phyloP scores from a whole-genome alignment of 2,113 vertebrate species.

The Prolemur simus region DNA sequence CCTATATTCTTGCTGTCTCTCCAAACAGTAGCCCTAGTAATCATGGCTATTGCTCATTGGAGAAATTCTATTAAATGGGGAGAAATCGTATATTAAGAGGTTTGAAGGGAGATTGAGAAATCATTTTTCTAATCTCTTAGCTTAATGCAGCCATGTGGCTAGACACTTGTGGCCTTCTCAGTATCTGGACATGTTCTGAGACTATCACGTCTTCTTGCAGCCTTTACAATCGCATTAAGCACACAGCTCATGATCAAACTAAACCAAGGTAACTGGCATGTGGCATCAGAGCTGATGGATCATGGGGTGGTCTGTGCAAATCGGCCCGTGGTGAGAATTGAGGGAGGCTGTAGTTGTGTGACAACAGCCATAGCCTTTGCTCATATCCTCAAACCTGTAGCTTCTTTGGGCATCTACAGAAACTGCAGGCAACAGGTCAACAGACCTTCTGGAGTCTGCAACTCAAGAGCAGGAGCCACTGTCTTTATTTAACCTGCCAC shows the following conservation, averaged over 20 bases:
- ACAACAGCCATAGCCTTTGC: background rate
- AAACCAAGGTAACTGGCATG: background rate
- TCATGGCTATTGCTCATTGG: background rate
- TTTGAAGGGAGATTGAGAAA: background rate
- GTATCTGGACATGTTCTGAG: background rate
- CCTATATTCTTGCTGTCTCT: background rate
- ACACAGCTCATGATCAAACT: background rate
- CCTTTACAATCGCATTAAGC: background rate
- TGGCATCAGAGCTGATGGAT: background rate
- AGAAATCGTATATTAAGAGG: background rate
- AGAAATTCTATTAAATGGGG: background rate
- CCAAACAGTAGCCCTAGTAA: background rate
- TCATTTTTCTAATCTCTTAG: background rate
- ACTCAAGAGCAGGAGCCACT: background rate
- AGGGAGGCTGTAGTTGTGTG: background rate
- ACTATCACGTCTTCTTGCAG: background rate
- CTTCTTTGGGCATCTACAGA: background rate
- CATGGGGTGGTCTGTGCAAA: background rate
- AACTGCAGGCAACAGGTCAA: background rate
- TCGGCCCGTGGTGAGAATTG: background rate
- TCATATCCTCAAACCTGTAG: background rate
- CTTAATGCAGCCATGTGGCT: background rate
- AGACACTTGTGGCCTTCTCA: background rate
- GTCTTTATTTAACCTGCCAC: background rate
- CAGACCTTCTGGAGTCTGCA: background rate